phyloP scores from a whole-genome alignment of 1,140 invertebrate species.

The Sarcophaga peregrina region DNA sequence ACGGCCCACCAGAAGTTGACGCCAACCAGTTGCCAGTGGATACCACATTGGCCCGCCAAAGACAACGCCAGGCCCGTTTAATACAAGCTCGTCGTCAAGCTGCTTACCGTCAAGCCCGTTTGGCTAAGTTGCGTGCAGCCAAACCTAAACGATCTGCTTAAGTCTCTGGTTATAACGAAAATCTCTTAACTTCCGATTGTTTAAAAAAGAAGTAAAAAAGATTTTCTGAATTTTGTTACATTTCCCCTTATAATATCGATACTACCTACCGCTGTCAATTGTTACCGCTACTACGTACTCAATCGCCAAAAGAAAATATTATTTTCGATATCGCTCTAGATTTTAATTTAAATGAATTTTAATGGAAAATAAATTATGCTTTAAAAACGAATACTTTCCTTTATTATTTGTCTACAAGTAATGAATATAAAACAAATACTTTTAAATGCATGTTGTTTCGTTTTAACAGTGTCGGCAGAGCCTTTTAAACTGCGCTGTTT shows the following conservation, averaged over 20 bases:
- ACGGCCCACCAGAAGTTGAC: conserved; percentile 56
- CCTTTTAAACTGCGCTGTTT: too few species aligned
- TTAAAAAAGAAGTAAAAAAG: conserved; percentile 23
- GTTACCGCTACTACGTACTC: neutral
- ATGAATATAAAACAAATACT: too few species aligned
- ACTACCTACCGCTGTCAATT: conserved; percentile 25
- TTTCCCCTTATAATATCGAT: neutral
- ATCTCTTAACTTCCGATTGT: neutral
- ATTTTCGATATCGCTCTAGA: neutral
- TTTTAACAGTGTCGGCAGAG: too few species aligned
- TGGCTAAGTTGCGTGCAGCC: conserved; percentile 44
- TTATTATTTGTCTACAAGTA: too few species aligned
- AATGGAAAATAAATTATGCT: conserved; percentile 19
- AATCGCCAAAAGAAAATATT: neutral
- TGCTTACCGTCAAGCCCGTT: conserved; percentile 27
- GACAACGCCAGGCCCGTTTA: conserved; percentile 43
- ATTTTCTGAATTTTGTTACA: neutral
- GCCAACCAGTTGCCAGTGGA: conserved; percentile 26
- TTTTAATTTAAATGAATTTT: conserved; percentile 33
- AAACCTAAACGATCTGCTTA: conserved; percentile 30
- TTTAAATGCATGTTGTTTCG: too few species aligned
- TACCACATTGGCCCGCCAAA: conserved; percentile 19
- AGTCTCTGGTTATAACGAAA: conserved; percentile 7
- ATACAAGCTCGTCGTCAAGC: conserved; percentile 38
- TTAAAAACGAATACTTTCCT: neutral